Conservation (phyloP, 1,140 invertebrate species). For the Euborellia annulipes region DNA sequence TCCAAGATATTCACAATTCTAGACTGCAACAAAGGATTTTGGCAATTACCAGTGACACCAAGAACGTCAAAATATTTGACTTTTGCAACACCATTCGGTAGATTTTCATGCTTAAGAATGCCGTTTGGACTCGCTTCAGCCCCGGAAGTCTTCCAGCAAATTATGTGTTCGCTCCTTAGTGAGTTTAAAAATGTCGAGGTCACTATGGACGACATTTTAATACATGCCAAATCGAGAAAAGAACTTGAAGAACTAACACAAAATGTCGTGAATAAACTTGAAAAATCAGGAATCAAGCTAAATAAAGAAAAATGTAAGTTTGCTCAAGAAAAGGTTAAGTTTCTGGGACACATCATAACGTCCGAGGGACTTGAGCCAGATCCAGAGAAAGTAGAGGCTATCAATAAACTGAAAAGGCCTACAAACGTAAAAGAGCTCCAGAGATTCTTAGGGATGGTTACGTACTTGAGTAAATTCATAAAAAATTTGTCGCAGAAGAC, state of each 20-base stretch:
- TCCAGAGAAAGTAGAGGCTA: conserved; percentile 5
- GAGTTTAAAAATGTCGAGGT: conserved; percentile 6
- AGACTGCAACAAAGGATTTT: conserved; percentile 8
- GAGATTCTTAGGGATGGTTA: conserved; percentile 19
- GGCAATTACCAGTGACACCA: conserved; percentile 5
- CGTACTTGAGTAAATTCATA: conserved; percentile 18
- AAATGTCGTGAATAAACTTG: conserved; percentile 7
- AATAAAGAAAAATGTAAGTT: conserved; percentile 12
- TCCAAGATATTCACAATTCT: conserved; percentile 4
- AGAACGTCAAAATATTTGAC: conserved; percentile 12
- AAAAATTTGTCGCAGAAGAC: conserved; percentile 15
- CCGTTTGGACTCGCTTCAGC: conserved; percentile 19
- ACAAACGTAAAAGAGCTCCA: conserved; percentile 13
- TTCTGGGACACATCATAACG: conserved; percentile 3
- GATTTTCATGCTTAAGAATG: conserved; percentile 18
- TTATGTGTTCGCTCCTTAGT: conserved; percentile 14
- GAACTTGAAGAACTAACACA: background rate
- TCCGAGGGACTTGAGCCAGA: background rate
- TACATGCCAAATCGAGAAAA: background rate
- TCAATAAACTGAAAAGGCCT: conserved; percentile 14
- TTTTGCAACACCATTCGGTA: conserved; percentile 19
- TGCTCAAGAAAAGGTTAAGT: conserved; percentile 4
- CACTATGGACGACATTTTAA: background rate
- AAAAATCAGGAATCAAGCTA: conserved; percentile 10
- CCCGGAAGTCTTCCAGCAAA: conserved; percentile 19